A percentile compares a stretch with the other conserved stretches of the same genome.
Evolutionary conservation across 2,888 invertebrate species (phyloP).

Genomic region (Panopea generosa): DNA sequence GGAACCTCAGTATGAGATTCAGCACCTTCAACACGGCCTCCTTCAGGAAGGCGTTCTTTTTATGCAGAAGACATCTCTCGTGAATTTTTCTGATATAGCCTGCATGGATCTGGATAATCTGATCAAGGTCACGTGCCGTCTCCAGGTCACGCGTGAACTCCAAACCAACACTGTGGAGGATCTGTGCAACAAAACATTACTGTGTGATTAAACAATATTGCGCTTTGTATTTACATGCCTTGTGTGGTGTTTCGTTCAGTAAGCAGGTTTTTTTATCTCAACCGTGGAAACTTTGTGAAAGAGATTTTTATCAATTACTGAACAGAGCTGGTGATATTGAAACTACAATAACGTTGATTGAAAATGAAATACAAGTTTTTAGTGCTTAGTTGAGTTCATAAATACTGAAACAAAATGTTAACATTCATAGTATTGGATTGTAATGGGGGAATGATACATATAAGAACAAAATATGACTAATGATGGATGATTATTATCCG

Average conservation of each 20-base stretch:
- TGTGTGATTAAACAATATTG: too few species aligned
- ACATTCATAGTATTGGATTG: too few species aligned
- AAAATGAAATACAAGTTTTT: too few species aligned
- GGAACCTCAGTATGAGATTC: constrained; percentile 78
- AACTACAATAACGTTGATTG: too few species aligned
- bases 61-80: constrained; percentile 82
- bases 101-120: constrained; percentile 79
- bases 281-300: too few species aligned
- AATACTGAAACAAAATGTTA: too few species aligned
- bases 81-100: constrained; percentile 79
- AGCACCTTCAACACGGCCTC: constrained; percentile 81
- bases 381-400: too few species aligned
- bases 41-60: constrained; percentile 76
- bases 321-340: too few species aligned
- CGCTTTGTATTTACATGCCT: not conserved
- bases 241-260: not conserved
- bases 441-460: too few species aligned
- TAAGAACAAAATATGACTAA: too few species aligned
- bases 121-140: constrained; percentile 78
- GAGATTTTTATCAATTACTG: too few species aligned
- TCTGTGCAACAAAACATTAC: constrained; percentile 71
- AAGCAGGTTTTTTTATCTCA: not conserved
- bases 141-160: constrained; percentile 80
- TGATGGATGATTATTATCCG: too few species aligned
- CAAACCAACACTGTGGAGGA: constrained; percentile 82